phyloP scores from a whole-genome alignment of 2,888 invertebrate genomes.

The Agriopis leucophaearia region DNA sequence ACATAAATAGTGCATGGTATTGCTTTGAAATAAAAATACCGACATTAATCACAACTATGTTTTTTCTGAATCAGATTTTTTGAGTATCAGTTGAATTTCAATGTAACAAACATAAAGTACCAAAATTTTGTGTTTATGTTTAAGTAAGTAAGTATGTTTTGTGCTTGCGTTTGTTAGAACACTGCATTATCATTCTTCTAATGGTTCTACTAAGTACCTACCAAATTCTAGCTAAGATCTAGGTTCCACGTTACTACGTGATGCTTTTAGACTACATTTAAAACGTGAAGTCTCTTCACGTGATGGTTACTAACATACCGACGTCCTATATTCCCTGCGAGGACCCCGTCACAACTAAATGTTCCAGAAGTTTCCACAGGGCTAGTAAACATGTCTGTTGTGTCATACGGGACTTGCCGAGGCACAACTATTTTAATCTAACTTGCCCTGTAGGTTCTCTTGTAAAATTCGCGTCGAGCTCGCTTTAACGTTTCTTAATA shows the following conservation, averaged over 20 bases:
- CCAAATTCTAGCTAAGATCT: neutral
- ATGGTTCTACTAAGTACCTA: no score
- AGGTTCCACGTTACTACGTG: neutral
- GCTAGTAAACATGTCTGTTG: slow-evolving; percentile 50
- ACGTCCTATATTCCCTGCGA: neutral
- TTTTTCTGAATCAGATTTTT: no score
- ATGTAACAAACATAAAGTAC: no score
- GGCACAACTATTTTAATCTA: slow-evolving; percentile 78
- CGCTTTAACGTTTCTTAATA: slow-evolving; percentile 71
- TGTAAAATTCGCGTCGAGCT: slow-evolving; percentile 68
- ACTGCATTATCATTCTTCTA: no score
- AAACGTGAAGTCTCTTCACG: neutral
- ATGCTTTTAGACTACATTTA: neutral
- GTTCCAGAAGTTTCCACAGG: slow-evolving; percentile 23
- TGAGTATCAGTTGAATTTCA: no score
- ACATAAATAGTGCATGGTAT: no score
- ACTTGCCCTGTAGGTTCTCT: slow-evolving; percentile 66
- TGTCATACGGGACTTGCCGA: slow-evolving; percentile 58
- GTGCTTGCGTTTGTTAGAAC: no score
- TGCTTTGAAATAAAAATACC: no score
- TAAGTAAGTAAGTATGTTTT: no score
- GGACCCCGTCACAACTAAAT: slow-evolving; percentile 1
- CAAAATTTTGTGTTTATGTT: no score
- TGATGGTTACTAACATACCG: neutral
- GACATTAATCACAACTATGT: no score